phyloP scores from a whole-genome alignment of 2,113 vertebrate species.

The Siniperca knerii region DNA sequence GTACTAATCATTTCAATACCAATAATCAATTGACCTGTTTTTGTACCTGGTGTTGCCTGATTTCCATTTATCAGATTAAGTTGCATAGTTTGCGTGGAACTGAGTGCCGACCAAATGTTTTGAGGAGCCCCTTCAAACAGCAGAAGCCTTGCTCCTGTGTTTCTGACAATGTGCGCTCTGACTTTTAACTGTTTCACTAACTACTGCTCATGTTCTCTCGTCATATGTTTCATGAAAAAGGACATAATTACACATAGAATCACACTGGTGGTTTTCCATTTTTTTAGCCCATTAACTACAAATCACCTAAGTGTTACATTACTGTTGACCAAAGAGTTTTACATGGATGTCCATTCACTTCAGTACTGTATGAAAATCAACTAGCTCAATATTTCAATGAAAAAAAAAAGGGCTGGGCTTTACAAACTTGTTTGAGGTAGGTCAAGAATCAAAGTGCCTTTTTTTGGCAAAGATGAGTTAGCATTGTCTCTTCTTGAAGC shows the following conservation, averaged over 20 bases:
- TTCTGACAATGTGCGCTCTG: neutral
- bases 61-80: neutral
- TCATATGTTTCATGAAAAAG: conserved; percentile 1
- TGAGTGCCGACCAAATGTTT: neutral
- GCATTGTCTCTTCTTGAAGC: neutral
- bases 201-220: neutral
- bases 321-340: neutral
- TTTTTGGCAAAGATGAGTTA: neutral
- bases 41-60: neutral
- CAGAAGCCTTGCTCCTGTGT: neutral
- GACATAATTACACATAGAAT: neutral
- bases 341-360: neutral
- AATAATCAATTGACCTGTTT: neutral
- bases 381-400: neutral
- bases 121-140: conserved; percentile 6
- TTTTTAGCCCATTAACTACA: conserved; percentile 9
- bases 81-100: conserved; percentile 24
- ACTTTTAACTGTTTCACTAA: neutral
- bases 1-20: neutral
- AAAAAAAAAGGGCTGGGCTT: neutral
- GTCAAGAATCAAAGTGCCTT: neutral
- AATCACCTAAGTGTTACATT: neutral
- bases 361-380: neutral
- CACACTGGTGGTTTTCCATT: neutral
- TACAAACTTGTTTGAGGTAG: neutral